Evolutionary conservation across 2,797 vertebrate genomes (phyloP).

Genomic region (Gambelia wislizenii): DNA sequence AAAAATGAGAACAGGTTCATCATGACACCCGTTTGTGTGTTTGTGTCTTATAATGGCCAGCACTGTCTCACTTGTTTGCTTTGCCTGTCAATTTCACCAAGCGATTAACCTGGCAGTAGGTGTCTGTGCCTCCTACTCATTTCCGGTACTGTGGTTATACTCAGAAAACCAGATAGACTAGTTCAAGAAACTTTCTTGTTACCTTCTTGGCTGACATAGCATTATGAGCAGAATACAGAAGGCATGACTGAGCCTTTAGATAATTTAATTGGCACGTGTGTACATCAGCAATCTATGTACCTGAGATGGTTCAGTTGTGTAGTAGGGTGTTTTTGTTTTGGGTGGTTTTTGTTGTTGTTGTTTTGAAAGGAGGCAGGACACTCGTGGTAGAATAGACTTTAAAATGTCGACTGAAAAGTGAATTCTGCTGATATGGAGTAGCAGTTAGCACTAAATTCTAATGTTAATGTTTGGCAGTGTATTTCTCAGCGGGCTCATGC

Average conservation of each 20-base stretch:
- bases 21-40: neutral
- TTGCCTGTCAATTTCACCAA: neutral
- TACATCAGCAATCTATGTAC: neutral
- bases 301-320: too few species aligned
- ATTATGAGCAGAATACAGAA: neutral
- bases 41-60: neutral
- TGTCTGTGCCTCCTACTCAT: neutral
- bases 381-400: too few species aligned
- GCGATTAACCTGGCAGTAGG: neutral
- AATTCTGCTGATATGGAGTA: neutral
- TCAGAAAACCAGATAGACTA: slow-evolving; percentile 1
- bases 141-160: neutral
- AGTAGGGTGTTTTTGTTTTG: neutral
- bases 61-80: neutral
- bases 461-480: neutral
- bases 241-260: neutral
- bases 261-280: neutral
- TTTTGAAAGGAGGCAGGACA: neutral
- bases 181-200: neutral
- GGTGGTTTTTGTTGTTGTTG: neutral
- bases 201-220: neutral
- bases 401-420: neutral
- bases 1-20: neutral
- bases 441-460: neutral
- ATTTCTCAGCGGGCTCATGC: neutral